Conservation (phyloP, 2,888 invertebrate species). For the Heliconius aoede region DNA sequence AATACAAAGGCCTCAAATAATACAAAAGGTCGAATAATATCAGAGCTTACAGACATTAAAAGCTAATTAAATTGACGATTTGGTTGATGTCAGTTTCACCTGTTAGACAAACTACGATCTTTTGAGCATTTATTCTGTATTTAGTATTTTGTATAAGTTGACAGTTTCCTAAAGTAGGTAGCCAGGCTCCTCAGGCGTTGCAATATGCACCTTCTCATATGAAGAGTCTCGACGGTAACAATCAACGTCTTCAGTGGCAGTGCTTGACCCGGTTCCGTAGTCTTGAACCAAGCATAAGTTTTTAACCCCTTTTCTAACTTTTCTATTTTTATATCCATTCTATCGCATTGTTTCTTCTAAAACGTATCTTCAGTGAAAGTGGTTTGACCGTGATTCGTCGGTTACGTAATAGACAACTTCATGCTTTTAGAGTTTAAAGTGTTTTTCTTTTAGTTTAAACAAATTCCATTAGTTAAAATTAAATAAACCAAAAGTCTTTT, state of each 20-base stretch:
- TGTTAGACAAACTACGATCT: too few relatives aligned
- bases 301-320: conserved; percentile 27
- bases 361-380: conserved; percentile 14
- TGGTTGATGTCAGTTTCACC: too few relatives aligned
- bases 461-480: neutral
- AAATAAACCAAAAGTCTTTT: too few relatives aligned
- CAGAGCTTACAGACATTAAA: too few relatives aligned
- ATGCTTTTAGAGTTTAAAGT: neutral
- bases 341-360: conserved; percentile 25
- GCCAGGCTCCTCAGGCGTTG: conserved; percentile 25
- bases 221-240: conserved; percentile 41
- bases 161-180: neutral
- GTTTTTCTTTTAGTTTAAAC: neutral
- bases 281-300: conserved; percentile 21
- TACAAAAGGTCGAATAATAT: too few relatives aligned
- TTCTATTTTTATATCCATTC: conserved; percentile 31
- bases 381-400: conserved; percentile 14
- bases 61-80: too few relatives aligned
- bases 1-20: too few relatives aligned
- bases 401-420: conserved; percentile 7
- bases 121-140: neutral
- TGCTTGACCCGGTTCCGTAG: conserved; percentile 45
- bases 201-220: conserved; percentile 28
- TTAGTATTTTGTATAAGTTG: neutral
- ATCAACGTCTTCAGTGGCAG: conserved; percentile 43